These are phyloP conservation scores for Atlantisia rogersi DNA, from an alignment of 2,113 vertebrate species.

Conservation along the genomic window DNA sequence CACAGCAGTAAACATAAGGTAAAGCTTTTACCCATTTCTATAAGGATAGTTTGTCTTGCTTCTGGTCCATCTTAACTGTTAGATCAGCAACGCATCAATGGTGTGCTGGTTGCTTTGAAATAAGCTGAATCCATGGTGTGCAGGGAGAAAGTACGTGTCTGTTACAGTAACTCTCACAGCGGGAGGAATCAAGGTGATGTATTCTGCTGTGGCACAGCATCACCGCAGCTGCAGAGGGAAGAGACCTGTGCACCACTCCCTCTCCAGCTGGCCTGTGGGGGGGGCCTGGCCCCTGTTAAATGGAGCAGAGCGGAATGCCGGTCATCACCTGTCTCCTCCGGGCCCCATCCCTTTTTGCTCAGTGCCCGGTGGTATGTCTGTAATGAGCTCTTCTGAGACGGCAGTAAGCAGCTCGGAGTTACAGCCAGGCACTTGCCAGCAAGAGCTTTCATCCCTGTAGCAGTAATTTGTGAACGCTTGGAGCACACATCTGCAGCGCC, in stretches of 20 bases:
- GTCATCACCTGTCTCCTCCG: not conserved
- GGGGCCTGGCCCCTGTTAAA: rapidly evolving
- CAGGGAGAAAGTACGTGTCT: not conserved
- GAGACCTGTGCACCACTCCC: not conserved
- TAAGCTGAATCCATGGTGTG: not conserved
- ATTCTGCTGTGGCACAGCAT: not conserved
- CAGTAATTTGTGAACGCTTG: too few species aligned
- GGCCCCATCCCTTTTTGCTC: not conserved
- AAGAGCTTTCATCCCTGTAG: not conserved
- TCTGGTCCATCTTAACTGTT: not conserved
- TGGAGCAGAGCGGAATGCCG: not conserved
- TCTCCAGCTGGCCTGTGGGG: not conserved
- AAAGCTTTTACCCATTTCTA: not conserved
- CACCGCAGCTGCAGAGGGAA: not conserved
- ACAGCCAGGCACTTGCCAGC: rapidly evolving
- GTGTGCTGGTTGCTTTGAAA: not conserved
- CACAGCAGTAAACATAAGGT: not conserved
- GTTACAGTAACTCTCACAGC: not conserved
- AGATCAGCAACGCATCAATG: not conserved
- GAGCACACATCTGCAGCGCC: too few species aligned
- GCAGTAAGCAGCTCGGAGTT: not conserved
- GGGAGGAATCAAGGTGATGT: not conserved
- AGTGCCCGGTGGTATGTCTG: not conserved
- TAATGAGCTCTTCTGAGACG: not conserved
- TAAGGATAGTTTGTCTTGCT: not conserved